These are phyloP conservation scores for Xanthia togata DNA, from an alignment of 2,888 invertebrate species.

Conservation along the genomic window DNA sequence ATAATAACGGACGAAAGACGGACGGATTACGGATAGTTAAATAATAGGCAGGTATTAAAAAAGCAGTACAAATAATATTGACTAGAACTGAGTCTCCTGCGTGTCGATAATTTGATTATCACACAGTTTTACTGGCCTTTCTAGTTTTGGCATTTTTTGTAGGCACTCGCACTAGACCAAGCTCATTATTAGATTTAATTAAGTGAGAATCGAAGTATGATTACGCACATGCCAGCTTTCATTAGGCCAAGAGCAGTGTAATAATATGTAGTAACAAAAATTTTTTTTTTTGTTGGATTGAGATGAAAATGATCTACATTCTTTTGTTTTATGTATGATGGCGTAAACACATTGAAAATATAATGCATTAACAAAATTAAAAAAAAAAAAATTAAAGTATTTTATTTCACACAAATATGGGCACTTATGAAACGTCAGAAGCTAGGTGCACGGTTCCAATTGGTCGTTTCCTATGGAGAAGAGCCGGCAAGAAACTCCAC, in stretches of 20 bases:
- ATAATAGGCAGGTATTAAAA: neutral
- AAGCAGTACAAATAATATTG: neutral
- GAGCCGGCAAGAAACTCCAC: no score
- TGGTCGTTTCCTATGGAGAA: no score
- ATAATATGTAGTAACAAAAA: neutral
- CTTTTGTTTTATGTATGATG: neutral
- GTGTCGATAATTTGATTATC: slow-evolving; percentile 20
- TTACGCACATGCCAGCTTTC: neutral
- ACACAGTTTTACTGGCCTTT: slow-evolving; percentile 24
- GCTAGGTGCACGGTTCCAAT: no score
- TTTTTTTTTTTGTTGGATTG: neutral
- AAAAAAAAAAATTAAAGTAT: no score
- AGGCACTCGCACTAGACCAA: neutral
- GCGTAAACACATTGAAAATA: neutral
- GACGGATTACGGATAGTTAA: no score
- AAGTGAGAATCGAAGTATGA: neutral
- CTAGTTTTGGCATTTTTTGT: neutral
- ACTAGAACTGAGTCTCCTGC: neutral
- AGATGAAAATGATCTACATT: neutral
- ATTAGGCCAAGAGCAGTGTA: neutral
- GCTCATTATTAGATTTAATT: slow-evolving; percentile 27
- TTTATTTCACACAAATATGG: no score
- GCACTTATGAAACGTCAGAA: no score
- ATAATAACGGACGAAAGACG: no score
- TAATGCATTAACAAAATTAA: slow-evolving; percentile 33